Evolutionary conservation across 2,888 invertebrate species (phyloP).

Genomic region (Calephelis perditalis): DNA sequence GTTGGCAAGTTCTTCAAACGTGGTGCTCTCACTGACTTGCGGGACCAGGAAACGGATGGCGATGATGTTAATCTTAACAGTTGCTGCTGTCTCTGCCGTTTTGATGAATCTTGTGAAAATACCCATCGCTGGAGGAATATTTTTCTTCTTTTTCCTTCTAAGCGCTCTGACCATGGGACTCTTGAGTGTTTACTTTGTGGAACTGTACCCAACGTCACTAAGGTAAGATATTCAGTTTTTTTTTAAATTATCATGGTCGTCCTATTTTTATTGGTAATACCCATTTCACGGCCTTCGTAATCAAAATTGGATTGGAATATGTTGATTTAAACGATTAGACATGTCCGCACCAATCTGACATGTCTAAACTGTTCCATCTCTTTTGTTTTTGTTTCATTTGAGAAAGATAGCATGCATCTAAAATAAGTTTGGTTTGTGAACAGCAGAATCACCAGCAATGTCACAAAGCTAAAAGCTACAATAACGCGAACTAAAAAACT

Average conservation of each 20-base stretch:
- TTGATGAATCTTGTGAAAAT: conserved; percentile 53
- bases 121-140: conserved; percentile 62
- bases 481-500: no score
- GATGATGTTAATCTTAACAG: conserved; percentile 53
- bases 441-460: no score
- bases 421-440: no score
- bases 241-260: not conserved
- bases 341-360: no score
- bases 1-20: conserved; percentile 54
- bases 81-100: conserved; percentile 50
- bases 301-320: no score
- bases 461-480: no score
- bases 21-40: conserved; percentile 62
- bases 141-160: conserved; percentile 66
- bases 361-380: no score
- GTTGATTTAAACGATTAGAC: no score
- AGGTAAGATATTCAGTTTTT: conserved; percentile 45
- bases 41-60: conserved; percentile 59
- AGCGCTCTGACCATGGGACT: conserved; percentile 67
- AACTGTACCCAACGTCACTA: conserved; percentile 66
- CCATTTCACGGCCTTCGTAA: no score
- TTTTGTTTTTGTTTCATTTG: no score
- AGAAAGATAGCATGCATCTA: no score
- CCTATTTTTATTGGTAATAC: no score
- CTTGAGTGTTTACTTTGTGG: conserved; percentile 68